Evolutionary conservation across 2,797 vertebrate species (phyloP).

Genomic region (Gallirallus australis): DNA sequence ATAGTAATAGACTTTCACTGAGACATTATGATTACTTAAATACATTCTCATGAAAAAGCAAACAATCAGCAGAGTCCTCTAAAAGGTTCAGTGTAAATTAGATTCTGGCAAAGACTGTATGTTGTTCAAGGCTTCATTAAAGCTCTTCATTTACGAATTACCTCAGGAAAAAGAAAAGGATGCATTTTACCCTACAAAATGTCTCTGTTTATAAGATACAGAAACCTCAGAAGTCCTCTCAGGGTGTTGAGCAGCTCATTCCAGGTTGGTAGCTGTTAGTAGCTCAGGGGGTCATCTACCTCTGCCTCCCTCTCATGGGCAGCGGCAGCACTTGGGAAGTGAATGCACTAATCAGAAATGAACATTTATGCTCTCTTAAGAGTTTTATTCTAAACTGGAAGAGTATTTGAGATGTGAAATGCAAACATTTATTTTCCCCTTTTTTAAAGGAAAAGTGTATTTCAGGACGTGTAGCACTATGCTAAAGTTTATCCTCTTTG

Average conservation of each 20-base stretch:
- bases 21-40: constrained; percentile 8
- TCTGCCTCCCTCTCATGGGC: rapidly evolving
- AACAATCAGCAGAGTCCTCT: background rate
- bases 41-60: background rate
- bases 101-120: background rate
- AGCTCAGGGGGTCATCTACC: background rate
- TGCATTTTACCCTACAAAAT: background rate
- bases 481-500: background rate
- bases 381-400: background rate
- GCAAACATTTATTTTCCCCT: background rate
- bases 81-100: background rate
- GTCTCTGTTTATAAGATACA: background rate
- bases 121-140: background rate
- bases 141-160: background rate
- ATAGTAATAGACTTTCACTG: background rate
- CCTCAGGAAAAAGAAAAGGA: background rate
- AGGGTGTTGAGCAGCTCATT: background rate
- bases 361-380: background rate
- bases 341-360: background rate
- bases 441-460: background rate
- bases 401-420: background rate
- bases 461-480: background rate
- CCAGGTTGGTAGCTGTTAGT: background rate
- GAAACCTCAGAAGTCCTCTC: background rate
- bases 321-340: background rate